Evolutionary conservation across 2,888 invertebrate species (phyloP).

Genomic region (Tupiocoris notatus): DNA sequence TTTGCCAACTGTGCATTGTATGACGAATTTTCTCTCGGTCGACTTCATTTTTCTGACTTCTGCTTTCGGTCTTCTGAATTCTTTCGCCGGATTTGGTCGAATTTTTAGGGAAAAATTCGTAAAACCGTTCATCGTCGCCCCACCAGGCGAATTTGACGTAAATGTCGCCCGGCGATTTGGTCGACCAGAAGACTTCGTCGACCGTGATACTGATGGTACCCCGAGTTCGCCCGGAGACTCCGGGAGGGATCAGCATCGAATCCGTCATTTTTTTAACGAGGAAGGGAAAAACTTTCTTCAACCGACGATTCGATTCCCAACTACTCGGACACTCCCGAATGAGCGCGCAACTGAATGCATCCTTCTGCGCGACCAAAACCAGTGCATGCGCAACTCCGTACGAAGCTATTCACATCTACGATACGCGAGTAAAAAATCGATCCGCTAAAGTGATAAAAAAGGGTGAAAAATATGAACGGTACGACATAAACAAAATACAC

Average conservation of each 20-base stretch:
- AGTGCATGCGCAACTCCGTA: too few relatives aligned
- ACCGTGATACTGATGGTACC: slow-evolving; percentile 23
- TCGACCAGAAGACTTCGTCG: slow-evolving; percentile 33
- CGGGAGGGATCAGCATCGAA: slow-evolving; percentile 24
- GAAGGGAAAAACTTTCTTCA: too few relatives aligned
- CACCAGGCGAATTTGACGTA: slow-evolving; percentile 34
- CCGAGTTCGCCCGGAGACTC: slow-evolving; percentile 21
- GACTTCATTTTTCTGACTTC: background rate
- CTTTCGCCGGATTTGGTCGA: background rate
- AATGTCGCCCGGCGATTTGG: background rate
- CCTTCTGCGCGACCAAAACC: too few relatives aligned
- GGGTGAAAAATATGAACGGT: too few relatives aligned
- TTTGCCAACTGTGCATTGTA: background rate
- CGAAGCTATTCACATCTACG: too few relatives aligned
- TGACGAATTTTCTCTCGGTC: background rate
- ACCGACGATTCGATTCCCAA: too few relatives aligned
- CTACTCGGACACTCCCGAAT: too few relatives aligned
- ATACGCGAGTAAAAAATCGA: too few relatives aligned
- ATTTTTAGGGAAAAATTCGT: slow-evolving; percentile 24
- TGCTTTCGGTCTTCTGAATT: background rate
- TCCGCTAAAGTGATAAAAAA: too few relatives aligned
- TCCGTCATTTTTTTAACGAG: too few relatives aligned
- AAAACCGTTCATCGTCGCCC: slow-evolving; percentile 18
- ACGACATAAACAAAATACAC: too few relatives aligned
- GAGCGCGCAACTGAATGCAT: too few relatives aligned